These are phyloP conservation scores for Myotis brandtii DNA, from an alignment of 2,113 vertebrate species.

Conservation along the genomic window DNA sequence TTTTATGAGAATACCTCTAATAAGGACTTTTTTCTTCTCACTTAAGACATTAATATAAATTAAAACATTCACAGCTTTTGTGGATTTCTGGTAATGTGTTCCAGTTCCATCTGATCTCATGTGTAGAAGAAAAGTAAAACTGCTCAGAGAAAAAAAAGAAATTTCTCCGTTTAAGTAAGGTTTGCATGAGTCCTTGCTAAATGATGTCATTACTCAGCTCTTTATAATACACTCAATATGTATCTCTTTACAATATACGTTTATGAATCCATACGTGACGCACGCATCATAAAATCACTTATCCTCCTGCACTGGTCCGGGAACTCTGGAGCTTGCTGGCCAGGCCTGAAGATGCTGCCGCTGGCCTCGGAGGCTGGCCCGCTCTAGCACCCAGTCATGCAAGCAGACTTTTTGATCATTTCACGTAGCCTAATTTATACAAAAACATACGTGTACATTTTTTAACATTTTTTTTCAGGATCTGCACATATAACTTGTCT, in stretches of 20 bases:
- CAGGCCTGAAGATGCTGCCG: background rate
- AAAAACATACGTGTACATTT: background rate
- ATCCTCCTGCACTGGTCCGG: background rate
- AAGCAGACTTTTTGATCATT: background rate
- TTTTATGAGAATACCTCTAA: too few species aligned
- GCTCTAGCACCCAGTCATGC: background rate
- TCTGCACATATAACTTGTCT: background rate
- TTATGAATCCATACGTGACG: background rate
- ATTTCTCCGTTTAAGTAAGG: background rate
- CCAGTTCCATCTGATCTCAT: background rate
- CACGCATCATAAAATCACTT: background rate
- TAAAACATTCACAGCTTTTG: background rate
- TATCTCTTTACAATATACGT: background rate
- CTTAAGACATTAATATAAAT: background rate
- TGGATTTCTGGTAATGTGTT: background rate
- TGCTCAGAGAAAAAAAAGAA: background rate
- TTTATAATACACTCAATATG: background rate
- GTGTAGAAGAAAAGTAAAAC: background rate
- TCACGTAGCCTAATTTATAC: background rate
- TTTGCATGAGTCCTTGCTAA: conserved; percentile 5
- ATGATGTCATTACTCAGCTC: background rate
- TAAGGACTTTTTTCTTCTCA: background rate
- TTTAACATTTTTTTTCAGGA: conserved; percentile 5
- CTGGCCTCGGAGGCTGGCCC: background rate
- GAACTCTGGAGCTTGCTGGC: background rate